phyloP scores from a whole-genome alignment of 2,888 invertebrate species.

The Exocentrus adspersus region DNA sequence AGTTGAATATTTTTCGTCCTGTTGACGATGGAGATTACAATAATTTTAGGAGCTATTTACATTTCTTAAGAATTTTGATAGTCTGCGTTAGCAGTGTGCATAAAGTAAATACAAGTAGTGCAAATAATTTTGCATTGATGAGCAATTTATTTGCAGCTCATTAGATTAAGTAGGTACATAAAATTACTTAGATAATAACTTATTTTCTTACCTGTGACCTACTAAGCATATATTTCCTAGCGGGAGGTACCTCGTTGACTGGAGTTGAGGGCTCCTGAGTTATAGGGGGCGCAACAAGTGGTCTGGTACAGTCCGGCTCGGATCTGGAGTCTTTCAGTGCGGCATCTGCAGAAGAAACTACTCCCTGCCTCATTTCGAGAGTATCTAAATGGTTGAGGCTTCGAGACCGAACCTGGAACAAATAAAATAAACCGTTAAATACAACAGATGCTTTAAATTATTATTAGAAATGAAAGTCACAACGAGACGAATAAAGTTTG shows the following conservation, averaged over 20 bases:
- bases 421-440: conserved; percentile 6
- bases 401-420: conserved; percentile 75
- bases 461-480: too few species aligned
- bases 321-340: conserved; percentile 61
- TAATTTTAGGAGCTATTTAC: background rate
- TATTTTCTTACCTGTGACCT: conserved; percentile 67
- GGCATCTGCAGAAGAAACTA: conserved; percentile 49
- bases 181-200: too few species aligned
- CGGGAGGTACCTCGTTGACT: conserved; percentile 60
- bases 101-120: too few species aligned
- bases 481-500: too few species aligned
- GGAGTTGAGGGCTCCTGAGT: conserved; percentile 55
- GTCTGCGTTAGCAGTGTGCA: too few species aligned
- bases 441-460: too few species aligned
- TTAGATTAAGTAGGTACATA: too few species aligned
- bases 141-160: too few species aligned
- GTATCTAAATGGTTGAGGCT: conserved; percentile 78
- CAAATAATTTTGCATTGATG: too few species aligned
- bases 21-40: background rate
- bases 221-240: conserved; percentile 67
- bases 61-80: too few species aligned
- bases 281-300: conserved; percentile 57
- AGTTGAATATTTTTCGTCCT: background rate
- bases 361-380: conserved; percentile 66
- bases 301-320: conserved; percentile 62